phyloP scores from a whole-genome alignment of 2,888 invertebrate genomes.

The Malthinus seriepunctatus region DNA sequence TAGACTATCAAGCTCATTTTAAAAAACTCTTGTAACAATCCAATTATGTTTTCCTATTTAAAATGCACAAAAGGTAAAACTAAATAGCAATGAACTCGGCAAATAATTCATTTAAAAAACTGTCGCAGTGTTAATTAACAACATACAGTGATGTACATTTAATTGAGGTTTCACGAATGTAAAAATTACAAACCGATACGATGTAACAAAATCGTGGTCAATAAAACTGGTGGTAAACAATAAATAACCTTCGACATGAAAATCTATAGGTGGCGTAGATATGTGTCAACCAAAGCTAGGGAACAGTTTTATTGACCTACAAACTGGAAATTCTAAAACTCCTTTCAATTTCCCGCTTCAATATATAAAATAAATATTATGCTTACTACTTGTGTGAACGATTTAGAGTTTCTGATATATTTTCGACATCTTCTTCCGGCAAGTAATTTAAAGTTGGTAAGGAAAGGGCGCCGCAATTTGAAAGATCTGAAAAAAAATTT shows the following conservation, averaged over 20 bases:
- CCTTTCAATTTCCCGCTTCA: neutral
- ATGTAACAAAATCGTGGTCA: no score
- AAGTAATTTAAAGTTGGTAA: conserved; percentile 45
- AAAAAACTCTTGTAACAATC: no score
- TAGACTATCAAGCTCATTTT: no score
- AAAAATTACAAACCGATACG: no score
- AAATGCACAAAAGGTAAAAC: no score
- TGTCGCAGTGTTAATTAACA: no score
- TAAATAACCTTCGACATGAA: conserved; percentile 6
- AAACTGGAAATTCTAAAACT: neutral
- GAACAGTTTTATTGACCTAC: neutral
- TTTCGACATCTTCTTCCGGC: conserved; percentile 43
- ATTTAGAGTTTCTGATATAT: conserved; percentile 31
- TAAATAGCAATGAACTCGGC: no score
- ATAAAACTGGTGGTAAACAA: neutral
- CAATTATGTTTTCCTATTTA: no score
- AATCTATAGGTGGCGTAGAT: conserved; percentile 18
- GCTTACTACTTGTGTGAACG: conserved; percentile 42
- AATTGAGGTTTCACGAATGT: no score
- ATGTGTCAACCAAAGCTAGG: conserved; percentile 1
- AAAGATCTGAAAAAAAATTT: conserved; percentile 40
- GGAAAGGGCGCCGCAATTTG: conserved; percentile 43
- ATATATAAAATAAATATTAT: conserved; percentile 6
- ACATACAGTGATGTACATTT: no score
- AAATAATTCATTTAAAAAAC: no score